phyloP scores from a whole-genome alignment of 2,113 vertebrate species.

The Petaurus breviceps region DNA sequence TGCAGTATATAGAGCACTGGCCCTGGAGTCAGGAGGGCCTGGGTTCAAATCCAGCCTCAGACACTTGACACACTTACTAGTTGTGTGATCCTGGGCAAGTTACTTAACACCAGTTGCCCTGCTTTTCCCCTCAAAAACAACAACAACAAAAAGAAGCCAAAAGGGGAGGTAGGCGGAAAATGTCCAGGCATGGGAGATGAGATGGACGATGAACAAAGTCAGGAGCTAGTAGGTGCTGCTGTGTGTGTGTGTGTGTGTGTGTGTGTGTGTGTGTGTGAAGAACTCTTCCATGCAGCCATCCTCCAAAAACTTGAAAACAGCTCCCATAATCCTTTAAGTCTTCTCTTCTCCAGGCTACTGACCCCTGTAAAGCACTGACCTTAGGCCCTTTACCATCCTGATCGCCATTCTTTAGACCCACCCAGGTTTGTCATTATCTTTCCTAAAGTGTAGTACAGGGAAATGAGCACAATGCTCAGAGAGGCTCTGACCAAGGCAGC shows the following conservation, averaged over 20 bases:
- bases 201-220: neutral
- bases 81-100: too few species aligned
- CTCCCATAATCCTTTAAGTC: neutral
- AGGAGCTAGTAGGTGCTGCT: too few species aligned
- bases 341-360: neutral
- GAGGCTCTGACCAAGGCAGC: neutral
- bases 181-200: too few species aligned
- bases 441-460: neutral
- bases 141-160: neutral
- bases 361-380: neutral
- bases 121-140: too few species aligned
- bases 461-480: neutral
- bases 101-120: too few species aligned
- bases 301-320: neutral
- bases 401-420: neutral
- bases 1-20: too few species aligned
- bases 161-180: too few species aligned
- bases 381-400: neutral
- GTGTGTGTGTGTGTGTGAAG: neutral
- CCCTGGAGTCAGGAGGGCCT: too few species aligned
- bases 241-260: too few species aligned
- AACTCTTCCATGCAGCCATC: neutral
- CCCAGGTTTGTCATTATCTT: neutral
- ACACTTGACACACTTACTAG: too few species aligned
- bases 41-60: too few species aligned